Evolutionary conservation across 2,797 vertebrate species (phyloP).

Genomic region (Brachyrhaphis roseni): DNA sequence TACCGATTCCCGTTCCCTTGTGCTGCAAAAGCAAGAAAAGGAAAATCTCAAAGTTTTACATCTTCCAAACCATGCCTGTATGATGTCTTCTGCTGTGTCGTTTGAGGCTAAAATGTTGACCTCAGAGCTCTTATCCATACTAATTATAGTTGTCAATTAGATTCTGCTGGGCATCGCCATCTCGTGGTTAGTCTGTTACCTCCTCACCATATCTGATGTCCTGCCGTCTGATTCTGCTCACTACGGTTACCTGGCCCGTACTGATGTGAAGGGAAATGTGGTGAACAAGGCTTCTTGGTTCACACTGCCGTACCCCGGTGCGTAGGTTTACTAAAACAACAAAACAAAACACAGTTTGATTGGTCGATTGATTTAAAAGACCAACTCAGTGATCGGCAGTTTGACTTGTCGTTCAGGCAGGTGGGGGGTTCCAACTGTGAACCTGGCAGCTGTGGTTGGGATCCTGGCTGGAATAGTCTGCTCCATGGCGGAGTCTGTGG

Average conservation of each 20-base stretch:
- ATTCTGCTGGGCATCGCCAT: constrained; percentile 90
- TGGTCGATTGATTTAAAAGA: background rate
- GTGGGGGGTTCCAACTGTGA: constrained; percentile 91
- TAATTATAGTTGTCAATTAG: constrained; percentile 71
- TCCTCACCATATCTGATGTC: constrained; percentile 84
- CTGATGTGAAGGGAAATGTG: constrained; percentile 85
- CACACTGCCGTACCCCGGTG: constrained; percentile 91
- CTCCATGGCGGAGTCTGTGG: constrained; percentile 94
- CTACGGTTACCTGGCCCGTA: constrained; percentile 89
- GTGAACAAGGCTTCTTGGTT: constrained; percentile 88
- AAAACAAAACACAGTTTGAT: background rate
- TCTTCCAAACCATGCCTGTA: constrained; percentile 95
- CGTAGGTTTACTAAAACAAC: constrained; percentile 42
- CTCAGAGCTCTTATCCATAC: constrained; percentile 1
- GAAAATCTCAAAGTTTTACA: constrained; percentile 75
- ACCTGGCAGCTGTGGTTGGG: constrained; percentile 89
- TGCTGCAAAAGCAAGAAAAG: constrained; percentile 83
- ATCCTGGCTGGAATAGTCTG: constrained; percentile 90
- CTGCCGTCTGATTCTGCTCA: constrained; percentile 79
- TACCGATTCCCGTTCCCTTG: constrained; percentile 82
- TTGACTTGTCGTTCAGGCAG: constrained; percentile 80
- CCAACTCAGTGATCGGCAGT: background rate
- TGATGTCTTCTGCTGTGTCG: constrained; percentile 14
- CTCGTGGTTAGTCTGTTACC: constrained; percentile 90
- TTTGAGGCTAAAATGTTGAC: background rate